These are phyloP conservation scores for Heliconius nattereri DNA, from an alignment of 1,140 invertebrate genomes.

Conservation along the genomic window DNA sequence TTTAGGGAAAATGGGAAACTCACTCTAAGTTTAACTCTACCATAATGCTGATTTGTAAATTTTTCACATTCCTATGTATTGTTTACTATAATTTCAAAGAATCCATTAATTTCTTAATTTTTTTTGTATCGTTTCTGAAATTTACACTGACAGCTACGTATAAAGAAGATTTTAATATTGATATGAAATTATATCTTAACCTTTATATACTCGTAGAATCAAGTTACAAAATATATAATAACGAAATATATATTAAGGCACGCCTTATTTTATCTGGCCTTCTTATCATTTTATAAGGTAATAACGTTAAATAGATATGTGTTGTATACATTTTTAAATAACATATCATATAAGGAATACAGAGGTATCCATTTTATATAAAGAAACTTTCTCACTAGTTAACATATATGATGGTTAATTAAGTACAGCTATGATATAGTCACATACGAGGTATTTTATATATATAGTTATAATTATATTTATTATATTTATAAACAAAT, in stretches of 20 bases:
- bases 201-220: conserved; percentile 16
- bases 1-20: no score
- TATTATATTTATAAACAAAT: no score
- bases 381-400: not conserved
- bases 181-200: conserved; percentile 8
- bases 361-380: not conserved
- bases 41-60: no score
- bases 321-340: not conserved
- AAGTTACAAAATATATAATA: conserved; percentile 29
- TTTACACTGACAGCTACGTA: not conserved
- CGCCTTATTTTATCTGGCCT: conserved; percentile 25
- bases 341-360: not conserved
- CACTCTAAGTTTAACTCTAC: no score
- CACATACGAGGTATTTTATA: not conserved
- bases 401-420: not conserved
- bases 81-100: no score
- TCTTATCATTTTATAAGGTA: conserved; percentile 19
- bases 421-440: not conserved
- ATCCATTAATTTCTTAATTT: no score
- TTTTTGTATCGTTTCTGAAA: not conserved
- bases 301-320: not conserved
- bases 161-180: conserved; percentile 3
- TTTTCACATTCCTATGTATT: no score
- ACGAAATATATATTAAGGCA: conserved; percentile 25
- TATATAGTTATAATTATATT: not conserved